phyloP scores from a whole-genome alignment of 2,888 invertebrate species.

The Zelleria hepariella region DNA sequence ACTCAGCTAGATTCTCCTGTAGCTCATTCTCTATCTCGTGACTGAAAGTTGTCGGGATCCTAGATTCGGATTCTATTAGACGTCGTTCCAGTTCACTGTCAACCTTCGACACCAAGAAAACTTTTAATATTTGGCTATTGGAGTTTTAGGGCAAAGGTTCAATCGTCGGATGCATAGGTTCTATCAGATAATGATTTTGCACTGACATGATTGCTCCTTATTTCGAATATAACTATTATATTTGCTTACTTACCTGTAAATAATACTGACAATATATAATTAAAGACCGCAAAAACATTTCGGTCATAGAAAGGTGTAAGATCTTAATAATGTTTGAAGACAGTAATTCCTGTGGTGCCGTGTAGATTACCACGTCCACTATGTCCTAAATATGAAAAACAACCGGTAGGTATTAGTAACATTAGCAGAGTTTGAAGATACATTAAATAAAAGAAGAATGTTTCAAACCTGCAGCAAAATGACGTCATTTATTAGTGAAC shows the following conservation, averaged over 20 bases:
- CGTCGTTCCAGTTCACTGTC: conserved; percentile 57
- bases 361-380: conserved; percentile 69
- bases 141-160: no score
- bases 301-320: conserved; percentile 62
- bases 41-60: conserved; percentile 51
- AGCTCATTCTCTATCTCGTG: conserved; percentile 37
- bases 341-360: conserved; percentile 46
- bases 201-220: neutral
- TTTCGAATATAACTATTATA: neutral
- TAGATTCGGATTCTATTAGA: conserved; percentile 43
- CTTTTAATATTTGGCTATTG: no score
- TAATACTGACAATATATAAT: conserved; percentile 74
- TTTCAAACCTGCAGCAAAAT: conserved; percentile 42
- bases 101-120: conserved; percentile 31
- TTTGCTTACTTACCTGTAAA: conserved; percentile 38
- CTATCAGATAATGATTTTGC: neutral
- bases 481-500: conserved; percentile 46
- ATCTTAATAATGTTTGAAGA: conserved; percentile 61
- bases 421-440: neutral
- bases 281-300: conserved; percentile 67
- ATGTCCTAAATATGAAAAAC: conserved; percentile 52
- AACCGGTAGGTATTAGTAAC: neutral
- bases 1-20: conserved; percentile 62
- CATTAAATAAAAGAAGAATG: neutral
- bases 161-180: no score